Percentiles rank a stretch among this genome's conserved stretches.
Evolutionary conservation across 2,113 vertebrate genomes (phyloP).

Genomic region (Ciconia maguari): DNA sequence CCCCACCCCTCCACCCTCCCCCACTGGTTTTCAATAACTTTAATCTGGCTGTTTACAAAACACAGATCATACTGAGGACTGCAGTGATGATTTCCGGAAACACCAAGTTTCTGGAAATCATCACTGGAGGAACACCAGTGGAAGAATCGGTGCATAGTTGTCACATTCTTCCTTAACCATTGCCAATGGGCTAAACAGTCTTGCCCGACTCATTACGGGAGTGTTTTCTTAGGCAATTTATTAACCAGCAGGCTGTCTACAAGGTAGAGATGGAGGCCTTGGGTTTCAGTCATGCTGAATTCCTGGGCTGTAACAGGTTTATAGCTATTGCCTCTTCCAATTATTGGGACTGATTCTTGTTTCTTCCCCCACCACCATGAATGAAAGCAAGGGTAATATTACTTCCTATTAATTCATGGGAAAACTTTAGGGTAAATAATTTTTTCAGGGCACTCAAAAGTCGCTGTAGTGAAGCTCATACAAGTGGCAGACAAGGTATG

Average conservation of each 20-base stretch:
- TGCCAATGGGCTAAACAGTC: background rate
- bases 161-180: background rate
- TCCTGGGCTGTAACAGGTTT: background rate
- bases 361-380: background rate
- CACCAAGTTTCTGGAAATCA: background rate
- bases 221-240: background rate
- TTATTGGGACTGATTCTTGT: background rate
- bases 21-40: background rate
- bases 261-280: background rate
- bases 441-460: background rate
- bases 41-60: background rate
- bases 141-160: rapidly evolving
- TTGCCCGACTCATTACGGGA: background rate
- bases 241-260: background rate
- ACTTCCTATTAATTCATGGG: background rate
- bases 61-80: background rate
- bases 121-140: background rate
- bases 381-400: background rate
- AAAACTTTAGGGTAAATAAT: background rate
- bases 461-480: background rate
- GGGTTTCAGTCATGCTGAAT: background rate
- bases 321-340: background rate
- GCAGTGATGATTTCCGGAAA: background rate
- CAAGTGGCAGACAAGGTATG: background rate
- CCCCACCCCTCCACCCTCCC: too few relatives aligned